Conservation (phyloP, 2,113 vertebrate species). For the Bagarius yarrelli region DNA sequence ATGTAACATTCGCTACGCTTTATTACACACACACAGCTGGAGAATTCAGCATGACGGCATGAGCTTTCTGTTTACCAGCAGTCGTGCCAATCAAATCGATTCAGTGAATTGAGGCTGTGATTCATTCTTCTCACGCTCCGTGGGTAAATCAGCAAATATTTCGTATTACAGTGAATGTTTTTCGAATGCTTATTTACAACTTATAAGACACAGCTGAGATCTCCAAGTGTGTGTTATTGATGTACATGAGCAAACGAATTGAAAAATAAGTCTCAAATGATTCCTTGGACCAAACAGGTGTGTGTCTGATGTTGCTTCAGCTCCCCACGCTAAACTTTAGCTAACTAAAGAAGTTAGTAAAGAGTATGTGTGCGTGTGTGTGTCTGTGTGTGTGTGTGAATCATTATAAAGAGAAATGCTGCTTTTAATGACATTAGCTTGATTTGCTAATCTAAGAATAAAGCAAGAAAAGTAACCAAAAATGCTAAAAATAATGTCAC, state of each 20-base stretch:
- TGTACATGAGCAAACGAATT: not conserved
- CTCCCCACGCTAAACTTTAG: not conserved
- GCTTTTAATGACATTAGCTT: not conserved
- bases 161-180: not conserved
- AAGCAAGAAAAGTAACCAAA: not conserved
- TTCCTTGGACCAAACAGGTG: not conserved
- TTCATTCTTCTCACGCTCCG: not conserved
- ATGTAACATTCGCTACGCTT: not conserved
- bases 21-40: not conserved
- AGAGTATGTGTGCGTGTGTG: no score
- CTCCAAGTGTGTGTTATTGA: not conserved
- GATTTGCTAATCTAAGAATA: not conserved
- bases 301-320: not conserved
- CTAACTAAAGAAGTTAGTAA: no score
- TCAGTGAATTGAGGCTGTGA: not conserved
- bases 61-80: not conserved
- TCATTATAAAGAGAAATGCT: not conserved
- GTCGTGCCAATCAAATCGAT: not conserved
- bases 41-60: not conserved
- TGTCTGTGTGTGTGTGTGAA: not conserved
- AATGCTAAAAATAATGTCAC: not conserved
- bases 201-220: not conserved
- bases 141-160: not conserved
- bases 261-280: not conserved
- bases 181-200: not conserved